Conservation (phyloP, 2,113 vertebrate species). For the Uropsilus gracilis region DNA sequence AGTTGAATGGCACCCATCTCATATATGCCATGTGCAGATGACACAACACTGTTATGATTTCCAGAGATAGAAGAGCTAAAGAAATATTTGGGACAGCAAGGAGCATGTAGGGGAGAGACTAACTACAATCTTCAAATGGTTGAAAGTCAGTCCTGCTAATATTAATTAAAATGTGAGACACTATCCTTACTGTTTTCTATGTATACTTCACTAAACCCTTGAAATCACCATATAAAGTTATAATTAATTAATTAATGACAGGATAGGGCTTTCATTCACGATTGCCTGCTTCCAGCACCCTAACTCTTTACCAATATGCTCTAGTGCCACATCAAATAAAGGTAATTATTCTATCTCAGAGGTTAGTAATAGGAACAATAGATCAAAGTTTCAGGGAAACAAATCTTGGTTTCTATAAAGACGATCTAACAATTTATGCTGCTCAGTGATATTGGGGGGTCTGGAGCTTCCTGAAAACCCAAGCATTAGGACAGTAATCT, state of each 20-base stretch:
- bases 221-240: not conserved
- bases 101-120: not conserved
- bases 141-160: not conserved
- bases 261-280: not conserved
- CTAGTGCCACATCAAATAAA: not conserved
- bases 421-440: slow-evolving; percentile 17
- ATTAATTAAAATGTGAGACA: not conserved
- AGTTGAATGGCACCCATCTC: not conserved
- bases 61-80: not conserved
- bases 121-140: not conserved
- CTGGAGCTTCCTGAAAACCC: not conserved
- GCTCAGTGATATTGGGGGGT: not conserved
- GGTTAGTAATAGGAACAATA: not conserved
- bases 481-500: not conserved
- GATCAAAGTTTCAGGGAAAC: not conserved
- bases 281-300: not conserved
- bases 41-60: not conserved
- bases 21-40: not conserved
- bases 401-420: slow-evolving; percentile 30
- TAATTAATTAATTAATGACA: not conserved
- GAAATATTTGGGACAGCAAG: not conserved
- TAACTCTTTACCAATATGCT: slow-evolving; percentile 5
- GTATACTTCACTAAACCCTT: not conserved
- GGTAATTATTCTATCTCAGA: not conserved
- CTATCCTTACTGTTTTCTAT: not conserved